A percentile compares a stretch with the other conserved stretches of the same genome.
Conservation (phyloP, 1,140 invertebrate genomes). For the Heterodera carotae region DNA sequence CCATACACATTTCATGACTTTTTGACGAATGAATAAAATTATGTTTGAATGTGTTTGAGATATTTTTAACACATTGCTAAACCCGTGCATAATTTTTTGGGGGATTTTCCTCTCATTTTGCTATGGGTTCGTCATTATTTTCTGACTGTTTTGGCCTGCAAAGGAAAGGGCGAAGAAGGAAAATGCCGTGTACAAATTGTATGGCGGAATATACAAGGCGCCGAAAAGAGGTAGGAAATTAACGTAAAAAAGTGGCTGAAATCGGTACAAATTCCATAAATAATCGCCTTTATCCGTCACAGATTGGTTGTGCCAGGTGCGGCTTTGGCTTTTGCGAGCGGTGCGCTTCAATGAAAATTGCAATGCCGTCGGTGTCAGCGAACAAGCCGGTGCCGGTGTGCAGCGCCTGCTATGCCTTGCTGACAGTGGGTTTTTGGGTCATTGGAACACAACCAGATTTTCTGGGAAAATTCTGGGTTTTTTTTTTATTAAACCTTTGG, state of each 20-base stretch:
- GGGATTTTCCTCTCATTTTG: not conserved
- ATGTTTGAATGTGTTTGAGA: not conserved
- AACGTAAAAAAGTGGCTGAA: not conserved
- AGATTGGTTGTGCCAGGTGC: constrained; percentile 37
- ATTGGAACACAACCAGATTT: not conserved
- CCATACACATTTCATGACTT: too few relatives aligned
- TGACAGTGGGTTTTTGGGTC: constrained; percentile 12
- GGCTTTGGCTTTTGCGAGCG: constrained; percentile 32
- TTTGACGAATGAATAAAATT: not conserved
- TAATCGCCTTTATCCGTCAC: constrained; percentile 17
- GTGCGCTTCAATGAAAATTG: constrained; percentile 19
- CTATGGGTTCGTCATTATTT: not conserved
- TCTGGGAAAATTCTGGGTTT: not conserved
- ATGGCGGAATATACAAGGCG: constrained; percentile 27
- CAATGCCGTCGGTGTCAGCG: constrained; percentile 9
- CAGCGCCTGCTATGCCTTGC: constrained; percentile 13
- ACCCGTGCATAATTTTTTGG: not conserved
- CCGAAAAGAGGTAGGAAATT: constrained; percentile 22
- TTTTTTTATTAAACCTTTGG: too few relatives aligned
- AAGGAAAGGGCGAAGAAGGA: not conserved
- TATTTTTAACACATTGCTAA: not conserved
- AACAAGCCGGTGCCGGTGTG: constrained; percentile 31
- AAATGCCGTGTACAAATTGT: constrained; percentile 42
- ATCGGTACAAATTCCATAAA: not conserved
- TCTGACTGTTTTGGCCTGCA: not conserved